Evolutionary conservation across 2,113 vertebrate species (phyloP), one percentile per base, ranked within the genome.

Genomic region (Aptenodytes forsteri): DNA sequence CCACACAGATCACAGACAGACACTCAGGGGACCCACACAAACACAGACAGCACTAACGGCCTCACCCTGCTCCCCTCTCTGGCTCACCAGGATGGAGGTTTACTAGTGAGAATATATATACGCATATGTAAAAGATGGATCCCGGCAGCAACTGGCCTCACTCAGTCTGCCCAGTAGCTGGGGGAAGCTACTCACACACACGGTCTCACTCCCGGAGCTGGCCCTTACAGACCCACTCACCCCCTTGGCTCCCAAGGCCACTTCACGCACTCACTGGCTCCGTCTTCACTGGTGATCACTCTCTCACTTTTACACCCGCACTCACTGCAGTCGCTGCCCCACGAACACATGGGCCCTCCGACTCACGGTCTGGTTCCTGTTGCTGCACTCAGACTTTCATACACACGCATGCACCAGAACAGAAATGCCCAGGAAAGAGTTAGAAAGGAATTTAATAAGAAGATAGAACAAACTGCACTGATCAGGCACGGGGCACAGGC

Each of bases 241-340:
- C 8, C 61, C 29, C 21, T 34, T 23, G n/a, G 15, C 49, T 55
- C 36, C 32, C 23, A 17, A 62, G 42, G 36, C 32, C 49, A 49
- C 27, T 50, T 77, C 32, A 20, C 18, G 12, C 9, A 29, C 46
- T 59, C 34, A 14, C 44, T 40, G 34, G 13, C 29, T 61, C 26
- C n/a, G 8, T 27, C n/a, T 36, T 62, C 3, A 1, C 30, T 69
- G 40, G 40, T 11, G 16, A 67, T 42, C 32, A 10, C 40, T 38
- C 0, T 0, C n/a, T 40, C 62, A 36, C 36, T 58, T 2, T 1
- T 58, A 46, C 36, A 50, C 7, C 46, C 0, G 1, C 34, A 3
- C 16, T 8, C 17, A 13, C 71, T 25, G 10, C 34, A 16, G 54
- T 30, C 2, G 1, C 62, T 54, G 55, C 40, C 27, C 26, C 18